Conservation (phyloP, 2,113 vertebrate genomes). For the Parus major region DNA sequence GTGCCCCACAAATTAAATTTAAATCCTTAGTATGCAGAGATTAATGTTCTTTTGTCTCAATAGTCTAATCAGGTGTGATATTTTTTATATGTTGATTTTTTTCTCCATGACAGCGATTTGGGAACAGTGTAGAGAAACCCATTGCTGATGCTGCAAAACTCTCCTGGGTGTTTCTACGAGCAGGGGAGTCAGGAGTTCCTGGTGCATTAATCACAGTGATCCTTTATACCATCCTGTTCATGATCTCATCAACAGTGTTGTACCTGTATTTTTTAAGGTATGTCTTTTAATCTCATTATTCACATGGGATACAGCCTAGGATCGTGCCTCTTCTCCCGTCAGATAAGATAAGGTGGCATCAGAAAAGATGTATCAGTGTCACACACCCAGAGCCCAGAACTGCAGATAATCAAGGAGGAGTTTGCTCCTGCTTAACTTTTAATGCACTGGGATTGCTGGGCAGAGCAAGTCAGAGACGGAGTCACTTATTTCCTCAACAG, state of each 20-base stretch:
- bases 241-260: conserved; percentile 81
- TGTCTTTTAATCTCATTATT: neutral
- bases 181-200: conserved; percentile 76
- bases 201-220: conserved; percentile 84
- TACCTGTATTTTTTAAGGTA: conserved; percentile 89
- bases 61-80: neutral
- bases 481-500: neutral
- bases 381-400: neutral
- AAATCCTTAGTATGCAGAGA: neutral
- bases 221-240: conserved; percentile 80
- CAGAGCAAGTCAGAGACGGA: neutral
- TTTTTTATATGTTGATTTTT: neutral
- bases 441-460: neutral
- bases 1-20: neutral
- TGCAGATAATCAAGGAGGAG: neutral
- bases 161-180: conserved; percentile 87
- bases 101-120: conserved; percentile 73
- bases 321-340: neutral
- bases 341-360: neutral
- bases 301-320: neutral
- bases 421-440: neutral
- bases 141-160: conserved; percentile 90
- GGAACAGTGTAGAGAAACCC: conserved; percentile 77
- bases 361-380: neutral
- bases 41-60: neutral